Conservation (phyloP, 2,888 invertebrate genomes). For the Acrocera orbiculus region DNA sequence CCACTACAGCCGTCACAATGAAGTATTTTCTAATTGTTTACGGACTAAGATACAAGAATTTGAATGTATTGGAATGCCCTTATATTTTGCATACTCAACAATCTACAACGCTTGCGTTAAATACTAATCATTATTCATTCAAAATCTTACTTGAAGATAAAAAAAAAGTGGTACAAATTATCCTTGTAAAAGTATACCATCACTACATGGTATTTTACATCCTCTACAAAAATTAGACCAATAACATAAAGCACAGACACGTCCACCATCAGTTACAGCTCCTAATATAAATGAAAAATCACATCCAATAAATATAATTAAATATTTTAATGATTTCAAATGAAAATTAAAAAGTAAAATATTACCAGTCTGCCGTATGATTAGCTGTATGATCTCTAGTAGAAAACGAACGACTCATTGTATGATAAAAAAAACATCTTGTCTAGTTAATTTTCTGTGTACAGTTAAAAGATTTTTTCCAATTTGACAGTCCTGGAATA, state of each 20-base stretch:
- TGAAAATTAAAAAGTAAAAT: slow-evolving; percentile 15
- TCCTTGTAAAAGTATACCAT: slow-evolving; percentile 33
- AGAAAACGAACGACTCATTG: slow-evolving; percentile 61
- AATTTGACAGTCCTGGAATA: slow-evolving; percentile 16
- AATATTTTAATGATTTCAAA: not conserved
- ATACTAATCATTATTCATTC: no score
- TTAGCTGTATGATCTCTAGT: slow-evolving; percentile 52
- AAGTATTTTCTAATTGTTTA: no score
- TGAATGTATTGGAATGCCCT: no score
- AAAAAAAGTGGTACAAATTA: no score
- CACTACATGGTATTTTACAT: slow-evolving; percentile 58
- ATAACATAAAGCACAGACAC: slow-evolving; percentile 57
- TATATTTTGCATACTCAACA: no score
- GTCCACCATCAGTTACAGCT: slow-evolving; percentile 53
- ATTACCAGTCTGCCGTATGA: slow-evolving; percentile 86
- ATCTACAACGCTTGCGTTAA: no score
- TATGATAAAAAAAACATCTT: no score
- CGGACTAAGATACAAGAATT: no score
- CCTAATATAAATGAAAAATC: slow-evolving; percentile 83
- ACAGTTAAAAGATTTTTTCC: slow-evolving; percentile 54
- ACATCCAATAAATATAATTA: slow-evolving; percentile 38
- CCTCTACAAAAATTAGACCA: slow-evolving; percentile 76
- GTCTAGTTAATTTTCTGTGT: slow-evolving; percentile 69
- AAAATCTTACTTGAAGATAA: slow-evolving; percentile 21
- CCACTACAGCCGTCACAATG: no score